Conservation (phyloP, 1,140 invertebrate species). For the Dolichoris vasculosae region DNA sequence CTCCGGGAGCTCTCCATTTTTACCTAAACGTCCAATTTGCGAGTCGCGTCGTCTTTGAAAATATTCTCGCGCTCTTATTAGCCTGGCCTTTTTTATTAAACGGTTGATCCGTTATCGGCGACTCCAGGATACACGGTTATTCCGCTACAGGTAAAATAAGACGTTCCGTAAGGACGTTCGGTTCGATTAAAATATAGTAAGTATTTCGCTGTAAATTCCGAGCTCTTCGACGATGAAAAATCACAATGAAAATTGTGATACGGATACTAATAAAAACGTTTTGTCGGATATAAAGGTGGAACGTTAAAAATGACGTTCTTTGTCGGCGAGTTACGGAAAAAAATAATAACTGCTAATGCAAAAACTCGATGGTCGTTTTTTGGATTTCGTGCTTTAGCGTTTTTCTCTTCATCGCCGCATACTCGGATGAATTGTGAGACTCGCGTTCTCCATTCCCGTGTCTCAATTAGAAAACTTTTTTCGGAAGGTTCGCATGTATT, state of each 20-base stretch:
- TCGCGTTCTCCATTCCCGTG: not conserved
- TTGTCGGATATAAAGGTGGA: not conserved
- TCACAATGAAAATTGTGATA: not conserved
- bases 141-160: too few species aligned
- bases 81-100: not conserved
- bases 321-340: slow-evolving; percentile 13
- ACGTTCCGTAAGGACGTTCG: too few species aligned
- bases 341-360: not conserved
- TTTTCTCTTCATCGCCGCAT: slow-evolving; percentile 2
- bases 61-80: not conserved
- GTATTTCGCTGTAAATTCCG: too few species aligned
- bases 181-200: too few species aligned
- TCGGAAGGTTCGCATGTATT: slow-evolving; percentile 23
- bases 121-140: too few species aligned
- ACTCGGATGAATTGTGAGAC: not conserved
- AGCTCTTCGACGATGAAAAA: not conserved
- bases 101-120: too few species aligned
- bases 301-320: not conserved
- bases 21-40: too few species aligned
- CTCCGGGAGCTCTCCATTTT: too few species aligned
- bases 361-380: not conserved
- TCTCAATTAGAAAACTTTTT: slow-evolving; percentile 41
- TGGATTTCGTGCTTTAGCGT: not conserved
- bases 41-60: not conserved
- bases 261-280: not conserved